A percentile compares a stretch with the other conserved stretches of the same genome.
These are phyloP conservation scores for Cosmopolites sordidus DNA, from an alignment of 2,888 invertebrate genomes.

Conservation along the genomic window DNA sequence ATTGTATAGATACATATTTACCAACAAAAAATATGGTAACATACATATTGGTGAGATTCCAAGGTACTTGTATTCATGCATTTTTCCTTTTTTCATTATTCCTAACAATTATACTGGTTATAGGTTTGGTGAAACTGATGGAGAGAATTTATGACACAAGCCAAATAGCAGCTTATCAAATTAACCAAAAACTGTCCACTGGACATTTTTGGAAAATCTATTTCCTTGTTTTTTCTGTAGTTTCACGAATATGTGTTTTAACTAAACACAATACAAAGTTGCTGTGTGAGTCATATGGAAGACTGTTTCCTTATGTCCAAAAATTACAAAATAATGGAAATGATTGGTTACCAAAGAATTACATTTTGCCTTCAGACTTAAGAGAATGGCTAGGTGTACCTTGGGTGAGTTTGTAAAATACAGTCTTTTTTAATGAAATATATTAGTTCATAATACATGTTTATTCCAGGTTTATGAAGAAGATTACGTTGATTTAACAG, in stretches of 20 bases:
- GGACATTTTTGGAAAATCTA: conserved; percentile 51
- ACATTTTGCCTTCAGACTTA: conserved; percentile 45
- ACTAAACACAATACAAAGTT: conserved; percentile 42
- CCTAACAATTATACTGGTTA: background rate
- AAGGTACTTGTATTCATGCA: conserved; percentile 30
- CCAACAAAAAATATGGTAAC: conserved; percentile 51
- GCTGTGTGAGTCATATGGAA: conserved; percentile 47
- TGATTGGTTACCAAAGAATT: conserved; percentile 46
- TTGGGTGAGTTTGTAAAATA: conserved; percentile 38
- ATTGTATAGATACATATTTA: conserved; percentile 35
- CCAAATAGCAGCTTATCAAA: conserved; percentile 40
- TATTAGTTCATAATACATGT: too few relatives aligned
- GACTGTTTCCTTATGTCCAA: conserved; percentile 40
- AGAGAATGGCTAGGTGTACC: conserved; percentile 46
- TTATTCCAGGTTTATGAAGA: conserved; percentile 32
- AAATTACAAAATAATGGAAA: conserved; percentile 40
- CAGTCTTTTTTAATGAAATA: too few relatives aligned
- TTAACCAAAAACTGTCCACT: conserved; percentile 43
- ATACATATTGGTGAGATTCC: conserved; percentile 49
- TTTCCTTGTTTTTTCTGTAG: conserved; percentile 44
- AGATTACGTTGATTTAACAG: conserved; percentile 32
- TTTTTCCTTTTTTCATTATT: background rate
- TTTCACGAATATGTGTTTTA: conserved; percentile 49
- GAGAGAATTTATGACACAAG: conserved; percentile 44
- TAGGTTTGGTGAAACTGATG: conserved; percentile 49